These are phyloP conservation scores for Tetragonula carbonaria DNA, from an alignment of 2,888 invertebrate species.

Conservation along the genomic window DNA sequence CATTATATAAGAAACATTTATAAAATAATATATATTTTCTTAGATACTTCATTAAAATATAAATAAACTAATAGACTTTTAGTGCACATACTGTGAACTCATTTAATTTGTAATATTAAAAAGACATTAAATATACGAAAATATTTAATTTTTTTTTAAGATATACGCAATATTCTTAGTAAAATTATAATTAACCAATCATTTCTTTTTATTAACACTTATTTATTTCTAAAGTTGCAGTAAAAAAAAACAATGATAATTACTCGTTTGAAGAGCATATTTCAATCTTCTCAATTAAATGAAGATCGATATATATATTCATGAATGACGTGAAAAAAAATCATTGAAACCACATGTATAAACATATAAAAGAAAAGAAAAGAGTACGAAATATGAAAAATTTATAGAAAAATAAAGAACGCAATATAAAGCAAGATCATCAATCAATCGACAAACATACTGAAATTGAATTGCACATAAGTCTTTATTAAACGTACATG, in stretches of 20 bases:
- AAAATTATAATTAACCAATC: neutral
- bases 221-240: neutral
- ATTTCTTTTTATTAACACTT: neutral
- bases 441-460: slow-evolving; percentile 13
- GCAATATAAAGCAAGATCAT: neutral
- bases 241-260: neutral
- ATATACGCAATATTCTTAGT: neutral
- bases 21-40: neutral
- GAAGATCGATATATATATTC: neutral
- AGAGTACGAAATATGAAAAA: neutral
- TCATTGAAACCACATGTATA: neutral
- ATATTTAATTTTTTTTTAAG: neutral
- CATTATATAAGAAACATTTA: neutral
- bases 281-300: neutral
- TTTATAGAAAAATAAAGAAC: neutral
- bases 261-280: neutral
- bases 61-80: neutral
- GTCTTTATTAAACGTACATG: neutral
- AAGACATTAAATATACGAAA: neutral
- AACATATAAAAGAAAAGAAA: neutral
- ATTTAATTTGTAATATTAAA: neutral
- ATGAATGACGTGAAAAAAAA: neutral
- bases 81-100: neutral
- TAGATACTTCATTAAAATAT: neutral
- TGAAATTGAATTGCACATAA: slow-evolving; percentile 19